Conservation (phyloP, 1,140 invertebrate species). For the Pemphigus obesinymphae region DNA sequence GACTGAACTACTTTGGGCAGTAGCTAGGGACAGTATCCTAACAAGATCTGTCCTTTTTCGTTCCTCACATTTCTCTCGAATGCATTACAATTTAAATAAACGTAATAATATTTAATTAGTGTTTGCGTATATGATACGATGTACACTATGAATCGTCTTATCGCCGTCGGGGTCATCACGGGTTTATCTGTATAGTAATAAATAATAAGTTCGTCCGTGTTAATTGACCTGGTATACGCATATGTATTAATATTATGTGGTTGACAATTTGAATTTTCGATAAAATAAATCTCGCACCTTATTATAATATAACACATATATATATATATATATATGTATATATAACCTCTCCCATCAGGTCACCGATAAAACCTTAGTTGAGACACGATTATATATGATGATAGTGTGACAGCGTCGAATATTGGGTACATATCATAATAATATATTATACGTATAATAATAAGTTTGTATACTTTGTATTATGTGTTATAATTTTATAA, state of each 20-base stretch:
- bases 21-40: no score
- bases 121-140: background rate
- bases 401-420: background rate
- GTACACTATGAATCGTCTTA: background rate
- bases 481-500: background rate
- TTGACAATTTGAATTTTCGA: constrained; percentile 13
- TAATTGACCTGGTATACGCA: background rate
- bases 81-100: no score
- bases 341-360: background rate
- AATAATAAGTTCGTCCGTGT: constrained; percentile 24
- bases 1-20: no score
- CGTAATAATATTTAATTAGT: background rate
- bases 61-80: no score
- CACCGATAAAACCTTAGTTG: background rate
- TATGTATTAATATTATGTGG: background rate
- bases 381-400: background rate
- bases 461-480: background rate
- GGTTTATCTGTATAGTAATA: constrained; percentile 25
- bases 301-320: background rate
- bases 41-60: no score
- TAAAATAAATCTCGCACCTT: background rate
- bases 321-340: background rate
- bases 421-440: no score
- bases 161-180: background rate
- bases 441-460: background rate